Evolutionary conservation across 2,797 vertebrate genomes (phyloP).

Genomic region (Danio albolineatus): DNA sequence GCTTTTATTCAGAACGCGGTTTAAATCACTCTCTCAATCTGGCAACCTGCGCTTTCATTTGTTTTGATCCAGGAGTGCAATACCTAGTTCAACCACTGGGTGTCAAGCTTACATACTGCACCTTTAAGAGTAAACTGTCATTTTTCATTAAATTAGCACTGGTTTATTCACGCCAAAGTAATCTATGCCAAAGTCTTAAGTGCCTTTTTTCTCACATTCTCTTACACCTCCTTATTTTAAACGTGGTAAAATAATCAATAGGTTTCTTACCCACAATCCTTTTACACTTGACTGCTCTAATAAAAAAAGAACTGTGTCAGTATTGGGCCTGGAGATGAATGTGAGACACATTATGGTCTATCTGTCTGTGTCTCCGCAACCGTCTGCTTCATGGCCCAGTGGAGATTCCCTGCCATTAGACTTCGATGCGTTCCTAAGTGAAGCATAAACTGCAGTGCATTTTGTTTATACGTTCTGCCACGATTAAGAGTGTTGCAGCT

Average conservation of each 20-base stretch:
- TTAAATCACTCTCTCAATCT: too few species aligned
- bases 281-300: not conserved
- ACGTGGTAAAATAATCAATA: not conserved
- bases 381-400: constrained; percentile 34
- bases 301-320: constrained; percentile 19
- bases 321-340: not conserved
- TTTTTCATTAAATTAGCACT: too few species aligned
- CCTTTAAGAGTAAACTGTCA: too few species aligned
- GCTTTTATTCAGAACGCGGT: too few species aligned
- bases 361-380: constrained; percentile 19
- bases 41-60: too few species aligned
- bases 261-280: not conserved
- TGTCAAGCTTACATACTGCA: too few species aligned
- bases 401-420: constrained; percentile 46
- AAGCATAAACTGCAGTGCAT: constrained; percentile 48
- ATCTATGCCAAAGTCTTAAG: too few species aligned
- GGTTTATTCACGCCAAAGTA: too few species aligned
- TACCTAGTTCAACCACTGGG: too few species aligned
- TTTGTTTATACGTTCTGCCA: not conserved
- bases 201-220: not conserved
- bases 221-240: not conserved
- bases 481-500: not conserved
- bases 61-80: too few species aligned
- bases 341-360: constrained; percentile 5
- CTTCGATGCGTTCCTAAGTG: constrained; percentile 40